Evolutionary conservation across 2,888 invertebrate genomes (phyloP).

Genomic region (Fragum whitleyi): DNA sequence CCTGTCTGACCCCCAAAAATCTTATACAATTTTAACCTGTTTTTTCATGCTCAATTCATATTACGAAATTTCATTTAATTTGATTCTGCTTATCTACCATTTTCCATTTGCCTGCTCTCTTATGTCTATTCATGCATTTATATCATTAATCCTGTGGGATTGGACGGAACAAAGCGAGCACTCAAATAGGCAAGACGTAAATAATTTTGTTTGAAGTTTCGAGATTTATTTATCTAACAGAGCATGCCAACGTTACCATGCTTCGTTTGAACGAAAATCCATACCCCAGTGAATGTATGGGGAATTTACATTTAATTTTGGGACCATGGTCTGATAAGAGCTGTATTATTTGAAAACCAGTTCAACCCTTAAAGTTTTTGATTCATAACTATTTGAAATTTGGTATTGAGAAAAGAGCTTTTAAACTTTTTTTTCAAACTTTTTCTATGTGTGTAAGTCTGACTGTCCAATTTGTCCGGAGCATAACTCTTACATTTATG

Average conservation of each 20-base stretch:
- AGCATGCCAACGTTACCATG: slow-evolving; percentile 58
- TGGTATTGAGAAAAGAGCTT: no score
- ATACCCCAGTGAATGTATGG: background rate
- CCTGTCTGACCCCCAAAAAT: no score
- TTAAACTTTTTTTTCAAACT: no score
- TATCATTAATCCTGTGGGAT: slow-evolving; percentile 23
- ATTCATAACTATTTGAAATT: no score
- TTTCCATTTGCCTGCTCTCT: background rate
- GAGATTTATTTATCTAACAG: slow-evolving; percentile 33
- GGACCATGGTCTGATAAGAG: background rate
- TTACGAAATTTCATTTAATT: background rate
- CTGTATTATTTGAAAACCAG: background rate
- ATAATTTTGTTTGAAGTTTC: slow-evolving; percentile 7
- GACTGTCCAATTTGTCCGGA: no score
- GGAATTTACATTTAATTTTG: background rate
- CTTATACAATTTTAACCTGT: no score
- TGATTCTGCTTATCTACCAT: slow-evolving; percentile 14
- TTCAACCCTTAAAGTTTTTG: no score
- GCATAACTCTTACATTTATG: no score
- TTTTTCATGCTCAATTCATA: background rate
- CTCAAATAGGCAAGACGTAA: slow-evolving; percentile 20
- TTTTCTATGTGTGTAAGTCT: no score
- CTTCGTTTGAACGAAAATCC: slow-evolving; percentile 37
- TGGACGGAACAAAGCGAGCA: slow-evolving; percentile 6
- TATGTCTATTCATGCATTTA: slow-evolving; percentile 26